Conservation (phyloP, 2,888 invertebrate species). For the Sthenelais limicola region DNA sequence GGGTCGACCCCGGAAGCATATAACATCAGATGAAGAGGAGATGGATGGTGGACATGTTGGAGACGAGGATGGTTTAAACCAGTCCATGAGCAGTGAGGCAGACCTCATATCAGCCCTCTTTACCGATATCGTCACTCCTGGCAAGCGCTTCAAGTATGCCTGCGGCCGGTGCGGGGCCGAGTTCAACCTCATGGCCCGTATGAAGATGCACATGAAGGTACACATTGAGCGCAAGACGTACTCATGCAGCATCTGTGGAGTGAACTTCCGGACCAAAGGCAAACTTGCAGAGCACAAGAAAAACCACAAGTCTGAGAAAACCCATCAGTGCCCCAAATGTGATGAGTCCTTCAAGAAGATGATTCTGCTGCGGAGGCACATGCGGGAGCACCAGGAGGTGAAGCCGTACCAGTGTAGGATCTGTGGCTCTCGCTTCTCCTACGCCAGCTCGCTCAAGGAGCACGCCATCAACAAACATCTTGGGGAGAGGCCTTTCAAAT, state of each 20-base stretch:
- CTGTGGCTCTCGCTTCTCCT: slow-evolving; percentile 16
- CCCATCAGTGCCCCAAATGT: slow-evolving; percentile 21
- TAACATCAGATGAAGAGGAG: slow-evolving; percentile 18
- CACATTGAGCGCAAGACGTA: slow-evolving; percentile 21
- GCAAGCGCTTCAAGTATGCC: slow-evolving; percentile 3
- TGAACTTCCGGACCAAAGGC: slow-evolving; percentile 5
- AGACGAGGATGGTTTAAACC: slow-evolving; percentile 1
- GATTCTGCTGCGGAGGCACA: slow-evolving; percentile 21
- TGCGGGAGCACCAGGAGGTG: slow-evolving; percentile 15
- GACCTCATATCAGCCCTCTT: neutral
- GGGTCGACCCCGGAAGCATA: slow-evolving; percentile 26
- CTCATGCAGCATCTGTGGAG: neutral
- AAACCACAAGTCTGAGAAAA: slow-evolving; percentile 20
- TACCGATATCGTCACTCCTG: slow-evolving; percentile 10
- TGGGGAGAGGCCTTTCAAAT: slow-evolving; percentile 23
- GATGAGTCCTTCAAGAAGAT: slow-evolving; percentile 29
- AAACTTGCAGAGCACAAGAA: slow-evolving; percentile 24
- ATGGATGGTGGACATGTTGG: neutral
- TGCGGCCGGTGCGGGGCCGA: slow-evolving; percentile 17
- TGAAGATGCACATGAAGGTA: slow-evolving; percentile 16
- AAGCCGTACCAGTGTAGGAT: slow-evolving; percentile 33
- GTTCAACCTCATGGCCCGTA: slow-evolving; percentile 27
- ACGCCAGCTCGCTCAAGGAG: slow-evolving; percentile 30
- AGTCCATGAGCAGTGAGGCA: neutral
- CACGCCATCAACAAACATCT: slow-evolving; percentile 25